A percentile compares a stretch with the other conserved stretches of the same genome.
Evolutionary conservation across 2,888 invertebrate genomes (phyloP).

Genomic region (Sturmia bella): DNA sequence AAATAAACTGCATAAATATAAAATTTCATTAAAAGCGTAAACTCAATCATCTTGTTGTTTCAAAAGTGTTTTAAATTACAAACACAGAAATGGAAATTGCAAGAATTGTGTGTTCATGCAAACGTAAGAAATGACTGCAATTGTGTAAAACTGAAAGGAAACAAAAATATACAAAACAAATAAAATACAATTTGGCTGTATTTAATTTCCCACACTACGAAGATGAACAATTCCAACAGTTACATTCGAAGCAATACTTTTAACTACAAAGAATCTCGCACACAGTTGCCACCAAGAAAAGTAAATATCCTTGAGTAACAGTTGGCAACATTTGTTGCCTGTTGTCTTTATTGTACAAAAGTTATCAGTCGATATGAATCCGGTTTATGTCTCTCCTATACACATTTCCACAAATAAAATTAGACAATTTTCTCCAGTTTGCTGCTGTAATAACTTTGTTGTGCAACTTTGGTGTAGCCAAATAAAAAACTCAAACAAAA

Average conservation of each 20-base stretch:
- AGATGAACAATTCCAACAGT: not conserved
- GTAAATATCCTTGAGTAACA: conserved; percentile 56
- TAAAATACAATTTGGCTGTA: conserved; percentile 37
- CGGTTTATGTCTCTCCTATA: conserved; percentile 5
- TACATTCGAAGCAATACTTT: not conserved
- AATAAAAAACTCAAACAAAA: conserved; percentile 55
- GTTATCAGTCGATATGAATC: conserved; percentile 35
- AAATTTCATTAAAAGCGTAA: conserved; percentile 54
- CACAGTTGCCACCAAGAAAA: conserved; percentile 18
- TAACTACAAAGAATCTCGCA: not conserved
- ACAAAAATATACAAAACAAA: conserved; percentile 1
- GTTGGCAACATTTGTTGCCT: conserved; percentile 62
- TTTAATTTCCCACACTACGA: conserved; percentile 51
- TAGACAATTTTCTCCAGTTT: conserved; percentile 16
- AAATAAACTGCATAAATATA: conserved; percentile 8
- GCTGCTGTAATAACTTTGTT: conserved; percentile 34
- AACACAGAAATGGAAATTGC: conserved; percentile 43
- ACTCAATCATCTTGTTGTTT: conserved; percentile 54
- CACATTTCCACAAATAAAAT: not conserved
- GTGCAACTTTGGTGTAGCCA: conserved; percentile 18
- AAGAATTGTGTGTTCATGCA: conserved; percentile 35
- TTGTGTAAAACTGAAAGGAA: conserved; percentile 30
- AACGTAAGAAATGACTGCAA: conserved; percentile 7
- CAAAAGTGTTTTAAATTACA: conserved; percentile 41
- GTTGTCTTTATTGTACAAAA: conserved; percentile 11